These are phyloP conservation scores for Oophaga pumilio DNA, from an alignment of 2,113 vertebrate genomes.

Conservation along the genomic window DNA sequence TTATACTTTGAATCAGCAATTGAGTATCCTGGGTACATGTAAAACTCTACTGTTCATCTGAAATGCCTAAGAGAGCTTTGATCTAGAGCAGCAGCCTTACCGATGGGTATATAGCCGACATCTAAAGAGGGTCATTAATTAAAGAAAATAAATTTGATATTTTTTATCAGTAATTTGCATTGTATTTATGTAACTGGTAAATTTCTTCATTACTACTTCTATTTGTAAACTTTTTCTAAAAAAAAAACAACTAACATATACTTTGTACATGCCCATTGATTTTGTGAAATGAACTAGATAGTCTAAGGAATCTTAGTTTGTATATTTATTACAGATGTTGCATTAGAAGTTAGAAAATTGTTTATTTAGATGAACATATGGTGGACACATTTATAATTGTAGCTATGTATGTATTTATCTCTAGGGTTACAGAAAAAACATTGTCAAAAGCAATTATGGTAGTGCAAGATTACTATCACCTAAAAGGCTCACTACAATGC, in stretches of 20 bases:
- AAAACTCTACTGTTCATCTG: background rate
- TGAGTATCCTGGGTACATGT: background rate
- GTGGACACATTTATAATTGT: background rate
- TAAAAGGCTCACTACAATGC: background rate
- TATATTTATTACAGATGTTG: background rate
- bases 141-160: background rate
- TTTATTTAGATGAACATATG: background rate
- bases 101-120: background rate
- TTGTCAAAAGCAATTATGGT: background rate
- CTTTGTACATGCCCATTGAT: background rate
- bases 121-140: background rate
- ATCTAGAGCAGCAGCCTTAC: background rate
- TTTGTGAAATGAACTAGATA: background rate
- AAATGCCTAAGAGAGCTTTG: background rate
- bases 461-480: background rate
- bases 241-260: background rate
- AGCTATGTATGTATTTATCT: background rate
- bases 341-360: background rate
- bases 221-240: background rate
- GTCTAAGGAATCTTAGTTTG: background rate
- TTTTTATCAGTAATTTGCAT: background rate
- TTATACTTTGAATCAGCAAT: background rate
- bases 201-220: background rate
- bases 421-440: background rate
- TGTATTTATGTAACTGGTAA: background rate